Base-by-base conservation (phyloP, 2,888 invertebrate species). In the Orthonevra nobilis region DNA sequence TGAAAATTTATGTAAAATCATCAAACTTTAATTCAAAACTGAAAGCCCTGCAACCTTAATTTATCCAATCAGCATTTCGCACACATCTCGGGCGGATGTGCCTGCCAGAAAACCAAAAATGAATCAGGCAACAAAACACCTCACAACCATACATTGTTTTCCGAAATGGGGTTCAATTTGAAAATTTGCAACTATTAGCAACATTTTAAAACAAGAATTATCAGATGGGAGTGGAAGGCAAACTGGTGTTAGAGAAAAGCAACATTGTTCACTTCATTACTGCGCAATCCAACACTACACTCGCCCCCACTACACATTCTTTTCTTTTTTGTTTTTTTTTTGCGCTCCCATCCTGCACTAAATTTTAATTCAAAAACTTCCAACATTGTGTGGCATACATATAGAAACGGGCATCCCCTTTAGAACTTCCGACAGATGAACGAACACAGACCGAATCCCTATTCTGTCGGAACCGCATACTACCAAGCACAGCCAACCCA, bases 181-280 rank as follows among this genome's bases (percentile, higher is more conserved):
- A 9, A 77, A 77, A 72, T 72, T 77, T 50, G 64, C 58, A 73
- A 60, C 64, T 64, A 73, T 79, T 73, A 66, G 66, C 66, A 73
- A 61, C 66, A 73, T 56, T 58, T 58, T 66, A 10, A 28, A 66
- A 48, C 52, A 28, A 50, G n/a, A 70, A 63, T 52, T 58, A 50
- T 70, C 48, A n/a, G 50, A 58, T 50, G 77, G 48, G 10, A 17
- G 40, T 12, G 32, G 56, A 26, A 28, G 26, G 38, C 3, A 23
- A 23, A 3, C 54, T 14, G 12, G 7, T 42, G 42, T 12, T 26
- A 36, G 42, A 64, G 60, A 64, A 79, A 72, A 66, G 54, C 61
- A 61, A 73, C 60, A 79, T 73, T 73, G 73, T 79, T 79, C 79
- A 79, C 79, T 79, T 79, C 79, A 79, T 79, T 79, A 79, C 73